Conservation (phyloP, 2,888 invertebrate species). For the Autographa pulchrina region DNA sequence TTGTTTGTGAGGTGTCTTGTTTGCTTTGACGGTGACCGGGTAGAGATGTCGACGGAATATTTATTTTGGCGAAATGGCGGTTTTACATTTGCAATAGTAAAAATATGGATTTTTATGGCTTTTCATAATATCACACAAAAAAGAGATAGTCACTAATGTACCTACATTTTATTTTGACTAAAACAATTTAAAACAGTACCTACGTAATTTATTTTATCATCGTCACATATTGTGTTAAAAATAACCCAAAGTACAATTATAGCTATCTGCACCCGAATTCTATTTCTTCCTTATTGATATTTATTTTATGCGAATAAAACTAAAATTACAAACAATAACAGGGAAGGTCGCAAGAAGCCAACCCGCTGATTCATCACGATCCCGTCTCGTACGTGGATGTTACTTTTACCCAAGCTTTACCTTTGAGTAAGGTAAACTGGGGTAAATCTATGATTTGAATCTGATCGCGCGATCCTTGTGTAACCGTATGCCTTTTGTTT, state of each 20-base stretch:
- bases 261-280: no score
- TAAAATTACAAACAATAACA: conserved; percentile 29
- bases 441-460: conserved; percentile 39
- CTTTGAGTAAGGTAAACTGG: conserved; percentile 53
- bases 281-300: no score
- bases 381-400: conserved; percentile 39
- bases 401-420: conserved; percentile 48
- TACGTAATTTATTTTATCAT: no score
- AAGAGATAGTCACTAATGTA: no score
- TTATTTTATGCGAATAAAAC: background rate
- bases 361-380: conserved; percentile 51
- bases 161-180: no score
- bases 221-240: no score
- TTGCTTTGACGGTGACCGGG: background rate
- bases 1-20: conserved; percentile 7
- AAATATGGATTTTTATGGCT: background rate
- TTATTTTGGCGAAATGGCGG: background rate
- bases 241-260: no score
- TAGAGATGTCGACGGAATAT: background rate
- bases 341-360: conserved; percentile 37
- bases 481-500: conserved; percentile 7
- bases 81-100: background rate
- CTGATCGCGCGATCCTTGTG: conserved; percentile 11
- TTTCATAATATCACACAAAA: no score
- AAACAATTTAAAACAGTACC: no score